Base-by-base conservation (phyloP, 1,140 invertebrate genomes). In the Papilio machaon region DNA sequence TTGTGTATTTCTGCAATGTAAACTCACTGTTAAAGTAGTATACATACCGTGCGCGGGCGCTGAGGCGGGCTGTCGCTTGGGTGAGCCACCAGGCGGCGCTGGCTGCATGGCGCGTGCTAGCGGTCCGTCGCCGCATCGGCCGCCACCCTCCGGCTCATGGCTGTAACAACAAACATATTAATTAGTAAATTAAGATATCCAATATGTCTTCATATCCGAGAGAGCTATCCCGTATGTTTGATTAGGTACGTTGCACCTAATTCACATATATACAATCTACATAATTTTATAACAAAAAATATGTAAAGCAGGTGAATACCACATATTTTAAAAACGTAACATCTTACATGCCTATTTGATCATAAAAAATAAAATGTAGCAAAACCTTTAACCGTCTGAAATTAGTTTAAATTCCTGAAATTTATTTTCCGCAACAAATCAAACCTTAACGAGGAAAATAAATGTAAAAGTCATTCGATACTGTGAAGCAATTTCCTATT, bases 131-230 rank as follows among this genome's bases (percentile, higher is more conserved):
- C 94, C 91, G 85, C 92, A 94, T 70, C 92, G 90, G 80, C 91
- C 89, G 94, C 95, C 90, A 91, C 95, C 96, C 92, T 96, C 96
- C 88, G 95, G 95, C 94, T 96, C 96, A 96, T 96, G 95, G 91
- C 96, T 96, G 94, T 0, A 94, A 86, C 49, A 85, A 82, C 64
- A 83, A 74, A 79, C 76, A 52, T 79, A 54, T 60, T 60, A 60
- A 23, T n/a, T 2, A 60, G 8, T 23, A 60, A 60, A 60, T 3
- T 60, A 10, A 60, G n/a, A 10, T 60, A 7, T 60, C 58, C 49
- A 52, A 49, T 47, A 47, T 47, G 46, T 9, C 46, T 1, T 47
- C 46, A 11, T 10, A 47, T 47, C 46, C 1, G 11, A 47, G 46
- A 47, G 46, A 47, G 23, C 23, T 30, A 30, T 30, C 23, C 38